Percentiles rank a stretch among this genome's conserved stretches.
phyloP scores from a whole-genome alignment of 2,113 vertebrate genomes.

The Panthera tigris region DNA sequence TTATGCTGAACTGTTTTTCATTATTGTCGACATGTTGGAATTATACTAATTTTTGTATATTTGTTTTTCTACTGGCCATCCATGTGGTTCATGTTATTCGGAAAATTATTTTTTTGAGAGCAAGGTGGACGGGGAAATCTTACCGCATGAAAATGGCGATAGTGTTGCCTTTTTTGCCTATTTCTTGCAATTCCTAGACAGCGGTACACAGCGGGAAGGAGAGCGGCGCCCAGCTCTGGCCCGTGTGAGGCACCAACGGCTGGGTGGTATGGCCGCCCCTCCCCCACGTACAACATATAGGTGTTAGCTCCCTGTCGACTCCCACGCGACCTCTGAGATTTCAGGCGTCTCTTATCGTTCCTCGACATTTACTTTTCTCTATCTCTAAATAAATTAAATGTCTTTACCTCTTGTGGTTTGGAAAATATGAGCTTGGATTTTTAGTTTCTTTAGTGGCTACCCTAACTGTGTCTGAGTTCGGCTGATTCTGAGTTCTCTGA shows the following conservation, averaged over 20 bases:
- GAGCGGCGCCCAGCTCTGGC: fast-evolving
- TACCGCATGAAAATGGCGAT: fast-evolving
- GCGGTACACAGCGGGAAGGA: fast-evolving
- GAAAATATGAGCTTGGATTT: not conserved
- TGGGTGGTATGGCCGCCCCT: too few species aligned
- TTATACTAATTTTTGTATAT: not conserved
- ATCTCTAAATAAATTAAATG: not conserved
- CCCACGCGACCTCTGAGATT: not conserved
- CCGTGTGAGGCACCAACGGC: not conserved
- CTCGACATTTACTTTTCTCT: not conserved
- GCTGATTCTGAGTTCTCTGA: not conserved
- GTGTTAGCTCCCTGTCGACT: not conserved
- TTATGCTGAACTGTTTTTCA: not conserved
- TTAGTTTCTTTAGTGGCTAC: not conserved
- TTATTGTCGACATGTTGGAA: not conserved
- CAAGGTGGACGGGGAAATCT: not conserved
- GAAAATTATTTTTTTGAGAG: not conserved
- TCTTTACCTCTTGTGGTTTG: not conserved
- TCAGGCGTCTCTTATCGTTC: not conserved
- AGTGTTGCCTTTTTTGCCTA: not conserved
- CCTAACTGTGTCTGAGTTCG: not conserved
- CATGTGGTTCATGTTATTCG: not conserved
- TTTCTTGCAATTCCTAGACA: not conserved
- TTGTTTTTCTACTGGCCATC: not conserved
- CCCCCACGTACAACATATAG: fast-evolving